These are phyloP conservation scores for Leptopilina syphax DNA, from an alignment of 2,888 invertebrate genomes.

Conservation along the genomic window DNA sequence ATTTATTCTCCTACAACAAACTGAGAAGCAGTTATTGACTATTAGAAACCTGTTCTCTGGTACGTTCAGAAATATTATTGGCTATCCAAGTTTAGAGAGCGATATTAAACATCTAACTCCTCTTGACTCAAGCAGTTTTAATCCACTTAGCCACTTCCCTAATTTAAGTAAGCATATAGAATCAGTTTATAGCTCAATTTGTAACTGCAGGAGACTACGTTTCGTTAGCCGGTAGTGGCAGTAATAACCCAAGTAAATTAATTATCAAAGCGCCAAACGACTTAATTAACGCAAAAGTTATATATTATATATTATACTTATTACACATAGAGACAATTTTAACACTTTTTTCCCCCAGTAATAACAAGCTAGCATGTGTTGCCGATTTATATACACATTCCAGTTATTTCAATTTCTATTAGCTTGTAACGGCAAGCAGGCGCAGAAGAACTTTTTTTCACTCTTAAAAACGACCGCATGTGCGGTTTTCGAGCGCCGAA, in stretches of 20 bases:
- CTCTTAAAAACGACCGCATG: slow-evolving; percentile 31
- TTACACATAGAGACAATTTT: slow-evolving; percentile 21
- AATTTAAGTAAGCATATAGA: slow-evolving; percentile 35
- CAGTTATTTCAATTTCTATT: slow-evolving; percentile 36
- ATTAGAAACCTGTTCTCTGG: neutral
- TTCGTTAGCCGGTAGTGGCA: slow-evolving; percentile 27
- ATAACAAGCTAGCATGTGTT: slow-evolving; percentile 11
- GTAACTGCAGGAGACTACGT: slow-evolving; percentile 15
- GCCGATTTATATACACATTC: slow-evolving; percentile 13
- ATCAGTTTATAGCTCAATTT: slow-evolving; percentile 38
- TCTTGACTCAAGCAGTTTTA: slow-evolving; percentile 32
- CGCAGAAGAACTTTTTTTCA: slow-evolving; percentile 11
- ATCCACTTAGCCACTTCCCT: slow-evolving; percentile 38
- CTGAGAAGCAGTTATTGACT: neutral
- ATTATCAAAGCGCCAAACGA: slow-evolving; percentile 27
- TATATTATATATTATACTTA: slow-evolving; percentile 4
- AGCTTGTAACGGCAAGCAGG: slow-evolving; percentile 39
- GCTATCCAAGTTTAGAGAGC: slow-evolving; percentile 24
- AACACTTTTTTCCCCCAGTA: neutral
- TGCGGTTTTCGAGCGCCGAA: slow-evolving; percentile 15
- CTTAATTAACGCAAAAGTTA: slow-evolving; percentile 26
- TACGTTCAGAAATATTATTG: slow-evolving; percentile 4
- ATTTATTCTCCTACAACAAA: neutral
- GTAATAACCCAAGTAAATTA: slow-evolving; percentile 30
- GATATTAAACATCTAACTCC: slow-evolving; percentile 27